Percentiles rank a stretch among this genome's conserved stretches.
Conservation (phyloP, 64 coral and sea anemone genomes). For the Pachyseris speciosa region DNA sequence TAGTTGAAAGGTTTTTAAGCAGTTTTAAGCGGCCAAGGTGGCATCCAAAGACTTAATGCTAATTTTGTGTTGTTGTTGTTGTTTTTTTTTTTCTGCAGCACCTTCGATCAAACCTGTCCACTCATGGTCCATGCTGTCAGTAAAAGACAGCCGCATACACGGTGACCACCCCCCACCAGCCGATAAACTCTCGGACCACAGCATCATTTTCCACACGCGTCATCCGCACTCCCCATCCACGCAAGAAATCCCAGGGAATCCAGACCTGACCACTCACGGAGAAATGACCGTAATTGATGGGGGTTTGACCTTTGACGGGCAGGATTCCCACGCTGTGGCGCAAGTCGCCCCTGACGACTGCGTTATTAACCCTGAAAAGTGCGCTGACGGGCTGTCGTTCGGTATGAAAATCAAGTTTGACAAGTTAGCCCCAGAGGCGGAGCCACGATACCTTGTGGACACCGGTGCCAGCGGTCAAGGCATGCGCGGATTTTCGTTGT, state of each 20-base stretch:
- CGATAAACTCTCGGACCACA: constrained; percentile 11
- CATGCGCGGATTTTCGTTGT: constrained; percentile 82
- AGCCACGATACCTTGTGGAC: constrained; percentile 83
- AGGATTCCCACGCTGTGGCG: constrained; percentile 14
- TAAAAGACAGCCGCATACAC: constrained; percentile 16
- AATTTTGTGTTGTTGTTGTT: too few relatives aligned
- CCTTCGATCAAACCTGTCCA: constrained; percentile 66
- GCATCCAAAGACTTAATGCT: too few relatives aligned
- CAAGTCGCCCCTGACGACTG: constrained; percentile 52
- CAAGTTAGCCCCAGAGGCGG: constrained; percentile 6
- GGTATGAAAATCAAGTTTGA: constrained; percentile 74
- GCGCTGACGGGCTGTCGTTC: constrained; percentile 75
- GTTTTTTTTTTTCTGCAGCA: not conserved
- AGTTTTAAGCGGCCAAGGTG: not conserved
- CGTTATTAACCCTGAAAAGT: constrained; percentile 67
- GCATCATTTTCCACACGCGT: constrained; percentile 2
- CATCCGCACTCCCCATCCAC: not conserved
- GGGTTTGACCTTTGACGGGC: constrained; percentile 57
- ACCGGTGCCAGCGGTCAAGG: constrained; percentile 65
- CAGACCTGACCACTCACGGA: constrained; percentile 40
- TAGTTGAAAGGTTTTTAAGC: too few relatives aligned
- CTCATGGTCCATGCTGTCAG: constrained; percentile 64
- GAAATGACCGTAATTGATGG: constrained; percentile 18
- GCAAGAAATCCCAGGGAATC: constrained; percentile 56
- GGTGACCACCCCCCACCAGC: not conserved